Percentiles rank a stretch among this genome's conserved stretches.
Conservation (phyloP, 2,113 vertebrate species). For the Petromus typicus region DNA sequence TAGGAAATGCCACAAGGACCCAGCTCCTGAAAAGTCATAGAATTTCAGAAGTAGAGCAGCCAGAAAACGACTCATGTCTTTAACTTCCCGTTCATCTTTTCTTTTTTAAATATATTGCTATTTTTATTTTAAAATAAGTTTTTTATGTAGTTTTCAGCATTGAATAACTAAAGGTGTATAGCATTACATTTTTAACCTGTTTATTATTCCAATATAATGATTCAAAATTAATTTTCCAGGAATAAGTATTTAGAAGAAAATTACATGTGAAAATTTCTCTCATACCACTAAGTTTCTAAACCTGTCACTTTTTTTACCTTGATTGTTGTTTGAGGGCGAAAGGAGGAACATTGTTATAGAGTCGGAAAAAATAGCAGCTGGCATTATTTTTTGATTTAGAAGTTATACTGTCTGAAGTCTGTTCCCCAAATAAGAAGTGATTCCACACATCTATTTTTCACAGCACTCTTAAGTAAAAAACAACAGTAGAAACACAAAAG, state of each 20-base stretch:
- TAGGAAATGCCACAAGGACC: not conserved
- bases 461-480: not conserved
- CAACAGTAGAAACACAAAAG: not conserved
- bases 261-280: constrained; percentile 20
- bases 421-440: constrained; percentile 18
- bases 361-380: not conserved
- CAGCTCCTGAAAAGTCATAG: constrained; percentile 22
- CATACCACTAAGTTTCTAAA: not conserved
- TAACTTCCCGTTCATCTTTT: not conserved
- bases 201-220: not conserved
- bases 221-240: constrained; percentile 33
- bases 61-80: constrained; percentile 22
- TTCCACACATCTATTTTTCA: not conserved
- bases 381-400: constrained; percentile 50
- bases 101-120: not conserved
- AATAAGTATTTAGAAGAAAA: constrained; percentile 23
- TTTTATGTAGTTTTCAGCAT: not conserved
- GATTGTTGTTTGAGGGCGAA: not conserved
- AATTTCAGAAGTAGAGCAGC: not conserved
- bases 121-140: constrained; percentile 41
- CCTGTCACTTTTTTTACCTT: not conserved
- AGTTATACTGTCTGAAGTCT: not conserved
- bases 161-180: not conserved
- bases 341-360: not conserved
- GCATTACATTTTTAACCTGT: not conserved